phyloP scores from a whole-genome alignment of 1,140 invertebrate species.

The Scaptomyza montana region DNA sequence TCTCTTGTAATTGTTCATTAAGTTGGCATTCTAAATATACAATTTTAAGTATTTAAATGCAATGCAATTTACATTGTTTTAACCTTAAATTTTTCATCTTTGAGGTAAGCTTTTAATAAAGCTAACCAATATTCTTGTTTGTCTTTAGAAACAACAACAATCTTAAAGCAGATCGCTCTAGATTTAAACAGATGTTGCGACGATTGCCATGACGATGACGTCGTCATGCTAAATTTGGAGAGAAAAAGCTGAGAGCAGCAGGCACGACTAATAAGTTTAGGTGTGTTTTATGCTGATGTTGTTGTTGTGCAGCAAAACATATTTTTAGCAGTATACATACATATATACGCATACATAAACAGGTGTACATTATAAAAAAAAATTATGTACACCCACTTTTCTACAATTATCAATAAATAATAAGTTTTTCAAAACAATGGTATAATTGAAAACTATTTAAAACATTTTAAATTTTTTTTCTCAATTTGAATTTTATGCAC shows the following conservation, averaged over 20 bases:
- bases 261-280: slow-evolving; percentile 22
- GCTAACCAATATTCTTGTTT: background rate
- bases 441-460: background rate
- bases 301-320: slow-evolving; percentile 19
- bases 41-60: background rate
- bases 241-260: slow-evolving; percentile 18
- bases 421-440: background rate
- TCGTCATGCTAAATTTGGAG: slow-evolving; percentile 64
- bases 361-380: slow-evolving; percentile 22
- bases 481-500: background rate
- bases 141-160: slow-evolving; percentile 7
- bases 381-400: background rate
- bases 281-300: slow-evolving; percentile 35
- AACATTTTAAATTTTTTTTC: slow-evolving; percentile 25
- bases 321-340: slow-evolving; percentile 46
- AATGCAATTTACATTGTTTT: no score
- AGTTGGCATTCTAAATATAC: background rate
- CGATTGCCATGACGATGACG: slow-evolving; percentile 59
- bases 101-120: background rate
- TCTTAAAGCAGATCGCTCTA: slow-evolving; percentile 2
- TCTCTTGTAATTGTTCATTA: slow-evolving; percentile 14
- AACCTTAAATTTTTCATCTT: no score
- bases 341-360: slow-evolving; percentile 5
- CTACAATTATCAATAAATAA: background rate
- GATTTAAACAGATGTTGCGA: slow-evolving; percentile 63